Percentiles rank a stretch among this genome's conserved stretches.
These are phyloP conservation scores for Azemiops feae DNA, from an alignment of 2,113 vertebrate genomes.

Conservation along the genomic window DNA sequence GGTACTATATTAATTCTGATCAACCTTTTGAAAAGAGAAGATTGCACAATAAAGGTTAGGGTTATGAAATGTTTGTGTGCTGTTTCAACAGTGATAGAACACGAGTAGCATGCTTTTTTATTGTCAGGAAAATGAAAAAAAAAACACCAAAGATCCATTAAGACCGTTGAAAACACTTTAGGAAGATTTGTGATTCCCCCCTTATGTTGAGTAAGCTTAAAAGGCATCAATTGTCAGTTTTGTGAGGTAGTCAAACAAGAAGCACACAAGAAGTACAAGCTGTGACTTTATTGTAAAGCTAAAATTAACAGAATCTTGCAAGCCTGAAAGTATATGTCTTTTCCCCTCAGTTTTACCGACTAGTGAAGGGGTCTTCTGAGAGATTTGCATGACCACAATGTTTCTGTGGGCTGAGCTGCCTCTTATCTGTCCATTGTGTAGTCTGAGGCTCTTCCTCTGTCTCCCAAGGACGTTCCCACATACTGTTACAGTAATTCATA, in stretches of 20 bases:
- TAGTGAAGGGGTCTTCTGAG: neutral
- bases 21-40: constrained; percentile 65
- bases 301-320: neutral
- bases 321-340: neutral
- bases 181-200: neutral
- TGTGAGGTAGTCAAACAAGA: neutral
- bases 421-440: neutral
- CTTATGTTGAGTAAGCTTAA: neutral
- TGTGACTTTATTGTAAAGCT: neutral
- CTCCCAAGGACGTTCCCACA: neutral
- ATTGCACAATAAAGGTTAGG: constrained; percentile 56
- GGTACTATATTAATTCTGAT: constrained; percentile 75
- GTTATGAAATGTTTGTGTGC: constrained; percentile 56
- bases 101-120: constrained; percentile 29
- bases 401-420: neutral
- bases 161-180: neutral
- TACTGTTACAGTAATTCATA: neutral
- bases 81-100: constrained; percentile 29
- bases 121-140: constrained; percentile 34
- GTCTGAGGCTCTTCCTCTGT: neutral
- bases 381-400: neutral
- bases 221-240: neutral
- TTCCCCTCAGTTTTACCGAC: neutral
- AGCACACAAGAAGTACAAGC: neutral
- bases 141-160: neutral